Conservation (phyloP, 1,140 invertebrate genomes). For the Coboldia fuscipes region DNA sequence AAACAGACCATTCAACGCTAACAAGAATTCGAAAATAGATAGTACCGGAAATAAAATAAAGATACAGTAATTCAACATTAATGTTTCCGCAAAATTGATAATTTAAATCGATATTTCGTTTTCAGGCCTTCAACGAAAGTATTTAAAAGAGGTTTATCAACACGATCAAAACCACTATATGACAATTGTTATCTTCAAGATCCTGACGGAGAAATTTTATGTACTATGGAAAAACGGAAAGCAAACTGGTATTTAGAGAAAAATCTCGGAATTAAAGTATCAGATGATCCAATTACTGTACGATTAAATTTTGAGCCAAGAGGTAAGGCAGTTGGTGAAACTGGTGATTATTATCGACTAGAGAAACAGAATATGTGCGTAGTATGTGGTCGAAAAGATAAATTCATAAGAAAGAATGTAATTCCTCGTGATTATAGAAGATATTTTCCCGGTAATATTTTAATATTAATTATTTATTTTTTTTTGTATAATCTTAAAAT, state of each 20-base stretch:
- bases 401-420: constrained; percentile 58
- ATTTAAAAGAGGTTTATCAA: constrained; percentile 12
- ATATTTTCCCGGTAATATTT: constrained; percentile 43
- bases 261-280: constrained; percentile 34
- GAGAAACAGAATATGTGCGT: constrained; percentile 66
- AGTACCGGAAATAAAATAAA: neutral
- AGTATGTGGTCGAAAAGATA: constrained; percentile 49
- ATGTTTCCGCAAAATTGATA: too few relatives aligned
- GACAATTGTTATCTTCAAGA: constrained; percentile 60
- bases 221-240: constrained; percentile 63
- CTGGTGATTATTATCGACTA: constrained; percentile 48
- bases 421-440: constrained; percentile 69
- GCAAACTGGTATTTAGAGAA: constrained; percentile 57
- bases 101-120: too few relatives aligned
- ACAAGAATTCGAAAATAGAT: neutral
- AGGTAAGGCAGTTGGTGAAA: constrained; percentile 42
- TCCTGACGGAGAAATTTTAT: constrained; percentile 55
- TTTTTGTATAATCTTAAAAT: constrained; percentile 3
- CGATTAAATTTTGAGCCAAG: constrained; percentile 62
- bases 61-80: too few relatives aligned
- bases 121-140: neutral
- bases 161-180: constrained; percentile 45
- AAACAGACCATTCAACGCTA: neutral
- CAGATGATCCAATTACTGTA: constrained; percentile 49
- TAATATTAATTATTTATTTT: neutral